Percentiles rank a stretch among this genome's conserved stretches.
These are phyloP conservation scores for Pelobates fuscus DNA, from an alignment of 2,113 vertebrate genomes.

Conservation along the genomic window DNA sequence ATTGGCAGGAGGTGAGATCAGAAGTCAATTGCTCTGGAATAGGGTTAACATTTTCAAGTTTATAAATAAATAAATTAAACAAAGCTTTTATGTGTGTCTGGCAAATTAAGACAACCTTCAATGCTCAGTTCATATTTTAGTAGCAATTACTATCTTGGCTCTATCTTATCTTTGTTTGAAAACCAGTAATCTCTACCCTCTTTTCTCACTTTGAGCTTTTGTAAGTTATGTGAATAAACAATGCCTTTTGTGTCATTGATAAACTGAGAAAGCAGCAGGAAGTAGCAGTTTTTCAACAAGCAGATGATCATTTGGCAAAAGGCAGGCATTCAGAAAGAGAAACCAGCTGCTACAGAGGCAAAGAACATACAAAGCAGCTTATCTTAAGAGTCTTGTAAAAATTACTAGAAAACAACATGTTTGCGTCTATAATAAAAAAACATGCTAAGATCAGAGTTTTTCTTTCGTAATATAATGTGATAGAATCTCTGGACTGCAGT, in stretches of 20 bases:
- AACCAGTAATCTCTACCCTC: constrained; percentile 2
- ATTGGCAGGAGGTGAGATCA: too few species aligned
- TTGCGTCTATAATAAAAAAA: too few species aligned
- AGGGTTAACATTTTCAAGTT: too few species aligned
- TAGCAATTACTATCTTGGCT: neutral
- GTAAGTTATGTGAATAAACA: constrained; percentile 20
- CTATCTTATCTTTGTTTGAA: neutral
- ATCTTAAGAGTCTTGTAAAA: too few species aligned
- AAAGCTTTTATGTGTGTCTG: too few species aligned
- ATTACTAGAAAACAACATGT: too few species aligned
- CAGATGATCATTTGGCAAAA: constrained; percentile 31
- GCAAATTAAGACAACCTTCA: too few species aligned
- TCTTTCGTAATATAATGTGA: too few species aligned
- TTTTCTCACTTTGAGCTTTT: constrained; percentile 23
- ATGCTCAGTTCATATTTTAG: neutral
- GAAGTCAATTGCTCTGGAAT: too few species aligned
- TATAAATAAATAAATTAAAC: too few species aligned
- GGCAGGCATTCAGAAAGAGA: neutral
- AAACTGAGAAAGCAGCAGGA: constrained; percentile 29
- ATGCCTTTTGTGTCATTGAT: constrained; percentile 23
- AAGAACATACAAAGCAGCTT: neutral
- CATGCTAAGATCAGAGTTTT: too few species aligned
- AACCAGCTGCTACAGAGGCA: neutral
- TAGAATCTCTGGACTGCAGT: too few species aligned
- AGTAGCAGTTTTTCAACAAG: constrained; percentile 16